A percentile compares a stretch with the other conserved stretches of the same genome.
These are phyloP conservation scores for Diglossa brunneiventris DNA, from an alignment of 2,113 vertebrate species.

Conservation along the genomic window DNA sequence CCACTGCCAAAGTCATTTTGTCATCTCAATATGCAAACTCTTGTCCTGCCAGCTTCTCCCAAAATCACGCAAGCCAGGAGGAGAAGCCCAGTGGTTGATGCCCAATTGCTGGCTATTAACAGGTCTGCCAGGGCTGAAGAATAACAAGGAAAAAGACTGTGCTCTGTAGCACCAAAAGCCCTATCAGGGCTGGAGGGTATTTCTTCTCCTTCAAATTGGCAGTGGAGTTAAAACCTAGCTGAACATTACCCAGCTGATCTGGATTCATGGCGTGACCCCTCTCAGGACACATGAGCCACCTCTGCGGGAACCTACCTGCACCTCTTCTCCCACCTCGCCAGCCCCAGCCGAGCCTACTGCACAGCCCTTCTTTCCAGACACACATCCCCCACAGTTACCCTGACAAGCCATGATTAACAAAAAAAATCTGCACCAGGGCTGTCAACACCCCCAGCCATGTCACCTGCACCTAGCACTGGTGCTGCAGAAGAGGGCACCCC, in stretches of 20 bases:
- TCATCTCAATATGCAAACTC: neutral
- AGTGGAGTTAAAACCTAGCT: neutral
- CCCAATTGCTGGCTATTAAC: neutral
- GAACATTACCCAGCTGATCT: neutral
- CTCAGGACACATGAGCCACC: neutral
- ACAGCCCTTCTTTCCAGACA: rapidly evolving
- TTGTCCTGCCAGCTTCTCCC: neutral
- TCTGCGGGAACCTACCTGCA: neutral
- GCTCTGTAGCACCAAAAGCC: neutral
- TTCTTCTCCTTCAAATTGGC: neutral
- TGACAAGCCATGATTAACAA: rapidly evolving
- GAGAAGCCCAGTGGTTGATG: rapidly evolving
- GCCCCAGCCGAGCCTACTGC: too few relatives aligned
- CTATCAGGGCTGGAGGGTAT: neutral
- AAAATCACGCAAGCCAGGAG: neutral
- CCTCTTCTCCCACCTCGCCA: neutral
- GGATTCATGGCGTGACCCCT: rapidly evolving
- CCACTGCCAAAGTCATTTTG: neutral
- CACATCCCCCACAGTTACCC: neutral
- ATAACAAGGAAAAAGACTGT: neutral
- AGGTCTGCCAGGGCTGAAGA: neutral
- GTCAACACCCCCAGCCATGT: rapidly evolving
- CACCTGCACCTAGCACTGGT: neutral
- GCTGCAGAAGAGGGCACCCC: neutral
- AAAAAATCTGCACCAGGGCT: neutral